A percentile compares a stretch with the other conserved stretches of the same genome.
phyloP scores from a whole-genome alignment of 2,797 vertebrate genomes.

The Choloepus didactylus region DNA sequence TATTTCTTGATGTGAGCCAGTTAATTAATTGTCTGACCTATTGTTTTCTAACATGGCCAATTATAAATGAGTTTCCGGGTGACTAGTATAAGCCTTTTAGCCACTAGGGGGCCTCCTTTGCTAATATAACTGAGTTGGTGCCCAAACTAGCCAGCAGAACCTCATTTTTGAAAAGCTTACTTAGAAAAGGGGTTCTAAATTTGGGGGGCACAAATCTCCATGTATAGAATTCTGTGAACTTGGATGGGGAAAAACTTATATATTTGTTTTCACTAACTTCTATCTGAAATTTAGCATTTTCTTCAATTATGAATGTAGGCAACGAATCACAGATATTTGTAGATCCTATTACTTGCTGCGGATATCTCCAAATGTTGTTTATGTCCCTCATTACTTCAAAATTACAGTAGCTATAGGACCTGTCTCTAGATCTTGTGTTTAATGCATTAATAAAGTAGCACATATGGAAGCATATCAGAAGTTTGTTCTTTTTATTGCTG shows the following conservation, averaged over 20 bases:
- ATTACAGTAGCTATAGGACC: neutral
- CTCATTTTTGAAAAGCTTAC: neutral
- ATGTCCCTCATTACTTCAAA: neutral
- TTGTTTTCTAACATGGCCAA: conserved; percentile 46
- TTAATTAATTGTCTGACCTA: conserved; percentile 45
- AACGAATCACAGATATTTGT: neutral
- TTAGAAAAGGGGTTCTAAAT: neutral
- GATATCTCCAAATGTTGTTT: neutral
- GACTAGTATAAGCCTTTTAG: neutral
- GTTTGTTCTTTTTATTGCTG: conserved; percentile 16
- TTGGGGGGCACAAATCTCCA: neutral
- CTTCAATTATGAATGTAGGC: neutral
- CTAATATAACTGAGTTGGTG: conserved; percentile 28
- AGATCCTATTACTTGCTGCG: neutral
- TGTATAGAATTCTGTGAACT: neutral
- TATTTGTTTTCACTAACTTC: neutral
- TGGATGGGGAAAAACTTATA: neutral
- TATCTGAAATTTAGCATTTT: neutral
- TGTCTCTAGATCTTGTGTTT: neutral
- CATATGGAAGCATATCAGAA: neutral
- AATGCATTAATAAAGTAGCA: neutral
- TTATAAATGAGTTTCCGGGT: neutral
- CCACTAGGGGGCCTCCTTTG: conserved; percentile 71
- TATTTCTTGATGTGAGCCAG: conserved; percentile 47
- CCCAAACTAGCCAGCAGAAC: neutral